Base-by-base conservation (phyloP, 2,113 vertebrate genomes). In the Micronycteris hirsuta region DNA sequence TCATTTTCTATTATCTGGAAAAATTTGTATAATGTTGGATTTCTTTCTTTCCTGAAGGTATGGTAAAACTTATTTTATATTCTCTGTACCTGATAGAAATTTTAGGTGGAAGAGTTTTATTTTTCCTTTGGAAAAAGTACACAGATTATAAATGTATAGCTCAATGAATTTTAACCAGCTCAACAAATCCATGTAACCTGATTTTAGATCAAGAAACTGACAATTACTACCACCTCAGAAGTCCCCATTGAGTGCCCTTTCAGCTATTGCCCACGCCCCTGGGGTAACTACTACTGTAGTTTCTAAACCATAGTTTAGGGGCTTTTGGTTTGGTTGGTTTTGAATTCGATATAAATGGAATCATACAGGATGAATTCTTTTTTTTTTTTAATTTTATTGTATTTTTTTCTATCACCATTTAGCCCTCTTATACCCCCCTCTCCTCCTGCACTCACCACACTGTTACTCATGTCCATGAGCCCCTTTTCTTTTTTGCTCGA, bases 141-240 rank as follows among this genome's bases (percentile, higher is more conserved):
- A 2, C 12, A 70, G 43, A 61, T 80, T 47, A 58, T 93, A 73
- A 78, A 24, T 52, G 12, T 74, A 33, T 4, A 92, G n/a, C 24
- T 83, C 20, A 45, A 4, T 70, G 76, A 61, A 54, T 96, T 92
- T 94, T 94, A 67, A 85, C 47, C 82, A 86, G 86, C 28, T 49
- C 33, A 70, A 78, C 28, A 89, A 61, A 68, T 74, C 7, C 36
- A 20, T 77, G 26, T 88, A 84, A 82, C 43, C 38, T 83, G 61
- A 83, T 87, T 83, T 38, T 47, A 81, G 36, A 65, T 28, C 12
- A 74, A 88, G 56, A 94, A 91, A 82, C n/a, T 70, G 38, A 61
- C 89, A 73, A 65, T 87, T 83, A 19, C 31, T 26, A 77, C 14
- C 31, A 47, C 11, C 36, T 16, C 15, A 80, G 82, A 82, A 76